Evolutionary conservation across 2,888 invertebrate genomes (phyloP), one percentile per base, ranked within the genome.

Genomic region (Diloba caeruleocephala): DNA sequence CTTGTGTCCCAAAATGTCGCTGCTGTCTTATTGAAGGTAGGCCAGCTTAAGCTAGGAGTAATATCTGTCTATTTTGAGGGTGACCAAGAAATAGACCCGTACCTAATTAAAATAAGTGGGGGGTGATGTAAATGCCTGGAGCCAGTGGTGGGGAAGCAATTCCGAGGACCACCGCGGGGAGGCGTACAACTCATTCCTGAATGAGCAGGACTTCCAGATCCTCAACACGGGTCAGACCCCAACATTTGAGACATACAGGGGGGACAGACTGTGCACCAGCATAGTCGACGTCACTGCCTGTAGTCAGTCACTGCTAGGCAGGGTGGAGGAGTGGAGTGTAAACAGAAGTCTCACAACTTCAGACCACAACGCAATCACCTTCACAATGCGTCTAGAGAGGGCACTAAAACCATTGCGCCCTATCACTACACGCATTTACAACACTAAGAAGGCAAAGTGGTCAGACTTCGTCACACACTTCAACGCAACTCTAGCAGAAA

Each of bases 131-230:
- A 51, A 51, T 13, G 57, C 48, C 4, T 55, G 55, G 52, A 57
- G 56, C 15, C 46, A 31, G 7, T 52, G 49, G 60, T 58, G 46
- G 49, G 54, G 60, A 7, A 50, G 58, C 41, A 8, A 6, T 1
- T 26, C 36, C 3, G 63, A 62, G 33, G 19, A 69, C 52, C 15
- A 49, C 1, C 49, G 74, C 4, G 72, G 74, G 1, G 45, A 12
- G 2, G 50, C 31, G 0, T 58, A 51, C 23, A 46, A 6, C 12
- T 5, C 44, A 1, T 62, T 71, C 43, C 58, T 71, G 0, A 29
- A 49, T n/a, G 60, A 63, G 10, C 36, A 34, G 10, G 51, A 66
- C 0, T 10, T 64, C 15, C 66, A 71, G 1, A 62, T 72, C 36
- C 29, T 67, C 0, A 71, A 75, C 21, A 49, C 8, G 15, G 50